phyloP scores from a whole-genome alignment of 2,113 vertebrate species.

The Donacobius atricapilla region DNA sequence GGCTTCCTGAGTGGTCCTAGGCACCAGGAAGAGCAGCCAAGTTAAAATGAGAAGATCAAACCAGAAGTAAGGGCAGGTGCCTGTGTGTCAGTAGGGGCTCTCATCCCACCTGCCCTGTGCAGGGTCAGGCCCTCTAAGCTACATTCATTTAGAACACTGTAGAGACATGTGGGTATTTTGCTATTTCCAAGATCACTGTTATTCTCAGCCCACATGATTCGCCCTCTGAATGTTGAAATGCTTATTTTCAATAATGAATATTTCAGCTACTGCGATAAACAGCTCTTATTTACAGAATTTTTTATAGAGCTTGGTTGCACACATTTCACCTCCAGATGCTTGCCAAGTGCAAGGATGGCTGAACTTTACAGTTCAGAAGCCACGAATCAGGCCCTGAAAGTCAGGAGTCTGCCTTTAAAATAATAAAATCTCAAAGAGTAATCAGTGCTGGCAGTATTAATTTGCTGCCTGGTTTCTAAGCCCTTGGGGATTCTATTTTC shows the following conservation, averaged over 20 bases:
- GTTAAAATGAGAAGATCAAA: not conserved
- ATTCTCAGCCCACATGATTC: not conserved
- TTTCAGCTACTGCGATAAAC: slow-evolving; percentile 47
- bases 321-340: not conserved
- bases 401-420: slow-evolving; percentile 40
- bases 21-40: not conserved
- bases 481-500: slow-evolving; percentile 30
- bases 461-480: slow-evolving; percentile 44
- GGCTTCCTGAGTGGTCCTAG: not conserved
- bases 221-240: slow-evolving; percentile 12
- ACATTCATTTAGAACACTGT: not conserved
- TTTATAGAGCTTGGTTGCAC: not conserved
- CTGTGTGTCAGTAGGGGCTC: not conserved
- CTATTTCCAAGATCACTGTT: not conserved
- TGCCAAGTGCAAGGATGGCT: slow-evolving; percentile 32
- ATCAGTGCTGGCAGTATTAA: slow-evolving; percentile 48
- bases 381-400: slow-evolving; percentile 9
- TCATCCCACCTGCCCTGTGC: not conserved
- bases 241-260: slow-evolving; percentile 40
- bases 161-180: not conserved
- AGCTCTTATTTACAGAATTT: slow-evolving; percentile 30
- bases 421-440: slow-evolving; percentile 34
- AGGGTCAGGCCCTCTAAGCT: not conserved
- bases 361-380: slow-evolving; percentile 47
- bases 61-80: not conserved